Evolutionary conservation across 1,140 invertebrate genomes (phyloP).

Genomic region (Sesamia nonagrioides): DNA sequence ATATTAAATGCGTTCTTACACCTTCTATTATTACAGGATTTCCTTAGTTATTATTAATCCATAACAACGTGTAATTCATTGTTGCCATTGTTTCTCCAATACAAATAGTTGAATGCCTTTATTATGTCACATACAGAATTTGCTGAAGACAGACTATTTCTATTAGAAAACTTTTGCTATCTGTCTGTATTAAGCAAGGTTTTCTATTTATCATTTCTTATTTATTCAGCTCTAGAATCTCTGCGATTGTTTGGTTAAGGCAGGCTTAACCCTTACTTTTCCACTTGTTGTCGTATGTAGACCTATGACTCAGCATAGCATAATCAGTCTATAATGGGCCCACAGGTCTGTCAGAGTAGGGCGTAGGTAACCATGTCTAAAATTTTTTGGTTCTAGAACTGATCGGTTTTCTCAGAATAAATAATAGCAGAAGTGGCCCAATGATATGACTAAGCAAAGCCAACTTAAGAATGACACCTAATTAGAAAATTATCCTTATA

Average conservation of each 20-base stretch:
- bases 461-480: conserved; percentile 11
- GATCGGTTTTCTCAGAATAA: too few relatives aligned
- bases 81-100: neutral
- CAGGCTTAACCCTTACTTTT: neutral
- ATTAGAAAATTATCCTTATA: conserved; percentile 6
- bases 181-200: neutral
- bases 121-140: neutral
- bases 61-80: neutral
- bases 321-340: too few relatives aligned
- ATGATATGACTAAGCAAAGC: neutral
- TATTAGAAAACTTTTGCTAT: neutral
- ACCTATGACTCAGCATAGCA: neutral
- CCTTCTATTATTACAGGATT: conserved; percentile 6
- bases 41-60: neutral
- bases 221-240: conserved; percentile 3
- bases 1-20: neutral
- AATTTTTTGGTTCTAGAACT: too few relatives aligned
- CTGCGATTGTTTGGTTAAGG: conserved; percentile 3
- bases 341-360: too few relatives aligned
- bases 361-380: too few relatives aligned
- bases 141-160: neutral
- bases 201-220: conserved; percentile 22
- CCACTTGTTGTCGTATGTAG: conserved; percentile 3
- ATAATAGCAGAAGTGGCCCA: too few relatives aligned
- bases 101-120: neutral